Base-by-base conservation (phyloP, 2,888 invertebrate genomes). In the Lochmaea capreae region DNA sequence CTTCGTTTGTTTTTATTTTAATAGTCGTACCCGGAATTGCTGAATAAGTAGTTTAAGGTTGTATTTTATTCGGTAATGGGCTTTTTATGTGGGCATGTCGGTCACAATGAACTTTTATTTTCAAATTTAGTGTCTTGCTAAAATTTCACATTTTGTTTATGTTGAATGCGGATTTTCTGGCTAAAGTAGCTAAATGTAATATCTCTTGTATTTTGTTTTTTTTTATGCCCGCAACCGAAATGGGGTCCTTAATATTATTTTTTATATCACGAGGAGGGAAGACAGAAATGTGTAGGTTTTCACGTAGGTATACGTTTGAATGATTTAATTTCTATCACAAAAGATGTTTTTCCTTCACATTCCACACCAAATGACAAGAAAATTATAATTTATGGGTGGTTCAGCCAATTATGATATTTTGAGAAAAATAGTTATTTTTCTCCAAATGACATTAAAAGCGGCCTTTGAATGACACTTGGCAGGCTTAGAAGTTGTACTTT, bases 1-100 rank as follows among this genome's bases (percentile, higher is more conserved):
- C 62, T 62, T 69, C 52, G 61, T 49, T 62, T 69, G 18, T 70
- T 63, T 63, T 42, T 22, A 54, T 70, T 49, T 46, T 33, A 22
- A 42, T 54, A 46, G 54, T 62, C n/a, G 5, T 26, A 42, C n/a
- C 12, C 14, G 14, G 39, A 63, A 63, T 62, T 14, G 62, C 33
- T 42, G 63, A 61, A 65, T 46, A 26, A 18, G 46, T 43, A 43
- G 22, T 26, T 49, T 12, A n/a, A 22, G 46, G 22, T 65, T 46
- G 42, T 65, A 65, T 65, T 46, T 65, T 46, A 54, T 12, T 33
- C n/a, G 22, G 33, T 54, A 66, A 54, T 54, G 66, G 33, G 10
- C 18, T 66, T 66, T 66, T 66, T 54, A 49, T 65, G 6, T 18
- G 14, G 2, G 26, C 22, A 65, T 26, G 49, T 46, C 26, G 8